Evolutionary conservation across 2,797 vertebrate species (phyloP).

Genomic region (Fratercula arctica): DNA sequence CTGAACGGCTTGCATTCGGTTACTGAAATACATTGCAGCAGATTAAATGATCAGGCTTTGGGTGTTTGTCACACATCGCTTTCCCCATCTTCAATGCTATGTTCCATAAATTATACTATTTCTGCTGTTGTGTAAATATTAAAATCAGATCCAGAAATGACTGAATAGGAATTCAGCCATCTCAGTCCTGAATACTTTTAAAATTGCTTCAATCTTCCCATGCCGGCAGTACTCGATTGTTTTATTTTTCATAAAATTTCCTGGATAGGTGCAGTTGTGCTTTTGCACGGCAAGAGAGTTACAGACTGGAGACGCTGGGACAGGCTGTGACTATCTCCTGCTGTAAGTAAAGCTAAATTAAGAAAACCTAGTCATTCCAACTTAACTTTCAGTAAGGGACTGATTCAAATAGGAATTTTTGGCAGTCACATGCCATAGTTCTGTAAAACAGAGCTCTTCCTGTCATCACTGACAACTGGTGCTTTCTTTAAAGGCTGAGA

Average conservation of each 20-base stretch:
- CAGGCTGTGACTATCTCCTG: not conserved
- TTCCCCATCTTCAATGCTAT: not conserved
- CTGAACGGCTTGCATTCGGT: not conserved
- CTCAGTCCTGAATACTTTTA: not conserved
- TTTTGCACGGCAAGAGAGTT: not conserved
- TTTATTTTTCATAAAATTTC: not conserved
- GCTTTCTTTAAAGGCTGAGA: not conserved
- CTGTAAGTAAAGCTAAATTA: not conserved
- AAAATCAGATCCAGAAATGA: not conserved
- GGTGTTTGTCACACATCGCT: not conserved
- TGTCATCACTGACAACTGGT: not conserved
- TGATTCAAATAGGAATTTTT: not conserved
- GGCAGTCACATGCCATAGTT: not conserved
- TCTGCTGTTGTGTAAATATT: not conserved
- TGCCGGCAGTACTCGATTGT: not conserved
- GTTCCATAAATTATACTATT: not conserved
- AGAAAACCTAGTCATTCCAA: not conserved
- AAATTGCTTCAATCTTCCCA: not conserved
- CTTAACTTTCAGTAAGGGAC: not conserved
- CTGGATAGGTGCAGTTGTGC: not conserved
- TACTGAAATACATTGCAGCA: not conserved
- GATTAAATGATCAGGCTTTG: slow-evolving; percentile 20
- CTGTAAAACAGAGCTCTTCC: not conserved
- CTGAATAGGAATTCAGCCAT: not conserved
- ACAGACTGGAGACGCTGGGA: not conserved